Evolutionary conservation across 2,113 vertebrate genomes (phyloP), one percentile per base, ranked within the genome.

Genomic region (Cercocebus atys): DNA sequence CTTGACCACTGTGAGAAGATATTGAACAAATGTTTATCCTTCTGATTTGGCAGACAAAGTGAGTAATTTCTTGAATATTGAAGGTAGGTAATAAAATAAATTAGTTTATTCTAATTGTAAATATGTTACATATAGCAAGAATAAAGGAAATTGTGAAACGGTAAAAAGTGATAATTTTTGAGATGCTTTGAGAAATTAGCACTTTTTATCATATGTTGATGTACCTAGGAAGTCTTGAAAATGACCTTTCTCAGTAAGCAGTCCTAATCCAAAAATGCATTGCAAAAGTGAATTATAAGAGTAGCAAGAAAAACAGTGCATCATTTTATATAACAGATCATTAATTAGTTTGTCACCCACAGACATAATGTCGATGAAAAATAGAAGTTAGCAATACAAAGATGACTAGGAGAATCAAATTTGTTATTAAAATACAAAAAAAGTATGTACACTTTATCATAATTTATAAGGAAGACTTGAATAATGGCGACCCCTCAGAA

Each of bases 71-170:
- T 76, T 83, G 13, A 75, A 40, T 52, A 75, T 35, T 64, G 2
- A 66, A 75, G 35, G 13, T 38, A 78, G 32, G 68, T 84, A 45
- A 76, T 50, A 66, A 66, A 66, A 57, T 64, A 38, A 94, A 20
- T 72, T 83, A 55, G 35, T 73, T 93, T 90, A n/a, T 72, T 80
- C 11, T 91, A 85, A 88, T 84, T 96, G 47, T 93, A 66, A 84
- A 43, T 57, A 55, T 27, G 1, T 55, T 91, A n/a, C 3, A 75
- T 45, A 88, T 55, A 38, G 16, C 8, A 72, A 81, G 9, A 59
- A 50, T 81, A 78, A 97, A 57, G 12, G 75, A 52, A 79, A 79
- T 38, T 30, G 2, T 3, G 10, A 91, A 57, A 20, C 12, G 40
- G 8, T 57, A 40, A 75, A 78, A 93, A 78, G 13, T 79, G 72